phyloP scores from a whole-genome alignment of 2,888 invertebrate species.

The Exephanes ischioxanthus region DNA sequence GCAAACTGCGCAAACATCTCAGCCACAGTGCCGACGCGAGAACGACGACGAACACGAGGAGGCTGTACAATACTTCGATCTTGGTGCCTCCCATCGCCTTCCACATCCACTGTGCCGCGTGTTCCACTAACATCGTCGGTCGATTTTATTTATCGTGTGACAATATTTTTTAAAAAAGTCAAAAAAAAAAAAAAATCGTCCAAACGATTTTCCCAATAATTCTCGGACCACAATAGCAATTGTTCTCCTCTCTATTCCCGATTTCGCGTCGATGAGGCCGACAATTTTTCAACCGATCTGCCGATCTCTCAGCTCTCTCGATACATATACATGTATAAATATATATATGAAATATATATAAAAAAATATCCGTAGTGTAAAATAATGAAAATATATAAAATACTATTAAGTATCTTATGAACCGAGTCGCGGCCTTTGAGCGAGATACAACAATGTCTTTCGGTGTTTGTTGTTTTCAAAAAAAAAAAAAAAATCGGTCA shows the following conservation, averaged over 20 bases:
- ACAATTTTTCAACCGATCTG: not conserved
- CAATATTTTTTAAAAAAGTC: not conserved
- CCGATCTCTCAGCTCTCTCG: not conserved
- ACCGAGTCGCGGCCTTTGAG: too few species aligned
- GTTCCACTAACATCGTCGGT: slow-evolving; percentile 78
- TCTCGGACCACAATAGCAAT: not conserved
- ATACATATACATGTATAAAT: too few species aligned
- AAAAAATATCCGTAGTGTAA: too few species aligned
- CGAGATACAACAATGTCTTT: not conserved
- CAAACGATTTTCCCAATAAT: slow-evolving; percentile 2
- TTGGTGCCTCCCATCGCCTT: slow-evolving; percentile 73
- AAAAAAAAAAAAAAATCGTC: slow-evolving; percentile 13
- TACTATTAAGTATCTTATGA: too few species aligned
- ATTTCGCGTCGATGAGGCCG: too few species aligned
- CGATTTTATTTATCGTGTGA: slow-evolving; percentile 27
- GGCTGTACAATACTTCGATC: slow-evolving; percentile 75
- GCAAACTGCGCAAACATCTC: slow-evolving; percentile 86
- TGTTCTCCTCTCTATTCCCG: not conserved
- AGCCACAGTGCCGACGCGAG: slow-evolving; percentile 83
- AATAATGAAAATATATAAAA: too few species aligned
- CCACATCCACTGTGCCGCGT: slow-evolving; percentile 77
- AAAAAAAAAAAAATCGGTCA: slow-evolving; percentile 74
- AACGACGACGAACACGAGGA: slow-evolving; percentile 86
- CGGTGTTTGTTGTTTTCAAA: not conserved
- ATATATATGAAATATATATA: too few species aligned